These are phyloP conservation scores for Amphipyra tragopoginis DNA, from an alignment of 2,888 invertebrate species.

Conservation along the genomic window DNA sequence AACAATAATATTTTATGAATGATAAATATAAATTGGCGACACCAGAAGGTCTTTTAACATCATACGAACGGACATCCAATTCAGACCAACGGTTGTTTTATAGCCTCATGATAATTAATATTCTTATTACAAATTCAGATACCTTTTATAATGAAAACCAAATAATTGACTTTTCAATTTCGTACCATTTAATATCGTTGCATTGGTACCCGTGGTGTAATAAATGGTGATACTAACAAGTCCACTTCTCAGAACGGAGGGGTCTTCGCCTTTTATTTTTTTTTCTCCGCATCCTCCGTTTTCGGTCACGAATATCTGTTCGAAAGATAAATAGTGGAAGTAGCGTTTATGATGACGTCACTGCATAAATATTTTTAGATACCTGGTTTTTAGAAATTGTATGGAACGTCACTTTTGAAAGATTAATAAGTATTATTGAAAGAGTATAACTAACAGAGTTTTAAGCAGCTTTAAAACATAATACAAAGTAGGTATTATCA, in stretches of 20 bases:
- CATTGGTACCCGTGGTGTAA: constrained; percentile 79
- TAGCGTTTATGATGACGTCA: constrained; percentile 75
- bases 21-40: constrained; percentile 41
- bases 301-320: constrained; percentile 82
- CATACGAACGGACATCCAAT: constrained; percentile 35
- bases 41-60: constrained; percentile 35
- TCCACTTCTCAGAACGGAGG: constrained; percentile 81
- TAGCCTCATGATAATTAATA: constrained; percentile 47
- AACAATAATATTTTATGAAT: constrained; percentile 53
- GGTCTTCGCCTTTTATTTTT: constrained; percentile 66
- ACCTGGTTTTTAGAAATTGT: constrained; percentile 12
- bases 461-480: constrained; percentile 50
- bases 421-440: constrained; percentile 15
- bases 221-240: constrained; percentile 86
- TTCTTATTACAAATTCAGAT: constrained; percentile 46
- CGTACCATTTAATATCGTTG: constrained; percentile 64
- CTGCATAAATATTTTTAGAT: constrained; percentile 44
- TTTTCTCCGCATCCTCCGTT: constrained; percentile 68
- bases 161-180: constrained; percentile 74
- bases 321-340: constrained; percentile 81
- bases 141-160: constrained; percentile 56
- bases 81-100: constrained; percentile 48
- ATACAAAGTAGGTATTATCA: constrained; percentile 80
- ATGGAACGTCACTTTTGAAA: constrained; percentile 21
- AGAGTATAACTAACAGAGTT: constrained; percentile 36